Percentiles rank a stretch among this genome's conserved stretches.
These are phyloP conservation scores for Otolemur garnettii DNA, from an alignment of 2,113 vertebrate species.

Conservation along the genomic window DNA sequence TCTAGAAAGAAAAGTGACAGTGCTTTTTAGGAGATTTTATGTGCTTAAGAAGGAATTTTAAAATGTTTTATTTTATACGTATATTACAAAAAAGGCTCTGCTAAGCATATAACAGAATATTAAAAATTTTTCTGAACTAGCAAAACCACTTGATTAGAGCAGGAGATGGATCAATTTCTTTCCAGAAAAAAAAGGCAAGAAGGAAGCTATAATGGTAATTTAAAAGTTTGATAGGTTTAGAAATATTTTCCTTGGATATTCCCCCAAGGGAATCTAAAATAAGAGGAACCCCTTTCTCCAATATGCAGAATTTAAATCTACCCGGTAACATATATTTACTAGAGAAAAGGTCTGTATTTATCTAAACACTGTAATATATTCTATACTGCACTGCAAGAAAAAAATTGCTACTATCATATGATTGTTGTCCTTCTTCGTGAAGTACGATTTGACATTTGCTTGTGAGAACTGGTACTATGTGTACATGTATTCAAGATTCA, in stretches of 20 bases:
- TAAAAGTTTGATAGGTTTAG: neutral
- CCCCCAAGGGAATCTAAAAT: slow-evolving; percentile 25
- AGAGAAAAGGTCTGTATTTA: neutral
- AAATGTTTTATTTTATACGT: neutral
- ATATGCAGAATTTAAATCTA: slow-evolving; percentile 1
- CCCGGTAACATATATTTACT: neutral
- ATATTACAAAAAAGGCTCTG: neutral
- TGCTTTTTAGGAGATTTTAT: neutral
- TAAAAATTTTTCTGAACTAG: slow-evolving; percentile 15
- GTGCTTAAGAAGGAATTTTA: neutral
- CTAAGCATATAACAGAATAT: neutral
- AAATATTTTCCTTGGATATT: neutral
- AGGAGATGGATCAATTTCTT: neutral
- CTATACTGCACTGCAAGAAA: neutral
- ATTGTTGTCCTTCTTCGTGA: neutral
- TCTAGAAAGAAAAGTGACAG: slow-evolving; percentile 3
- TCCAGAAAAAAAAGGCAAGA: neutral
- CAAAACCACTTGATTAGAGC: neutral
- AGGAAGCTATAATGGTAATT: neutral
- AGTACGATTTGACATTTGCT: neutral
- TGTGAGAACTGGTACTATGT: neutral
- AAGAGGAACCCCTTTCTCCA: neutral
- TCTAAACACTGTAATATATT: slow-evolving; percentile 48
- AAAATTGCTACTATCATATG: neutral
- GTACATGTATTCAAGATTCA: neutral